Percentiles rank a stretch among this genome's conserved stretches.
These are phyloP conservation scores for Melanotaenia trifasciata DNA, from an alignment of 2,797 vertebrate species.

Conservation along the genomic window DNA sequence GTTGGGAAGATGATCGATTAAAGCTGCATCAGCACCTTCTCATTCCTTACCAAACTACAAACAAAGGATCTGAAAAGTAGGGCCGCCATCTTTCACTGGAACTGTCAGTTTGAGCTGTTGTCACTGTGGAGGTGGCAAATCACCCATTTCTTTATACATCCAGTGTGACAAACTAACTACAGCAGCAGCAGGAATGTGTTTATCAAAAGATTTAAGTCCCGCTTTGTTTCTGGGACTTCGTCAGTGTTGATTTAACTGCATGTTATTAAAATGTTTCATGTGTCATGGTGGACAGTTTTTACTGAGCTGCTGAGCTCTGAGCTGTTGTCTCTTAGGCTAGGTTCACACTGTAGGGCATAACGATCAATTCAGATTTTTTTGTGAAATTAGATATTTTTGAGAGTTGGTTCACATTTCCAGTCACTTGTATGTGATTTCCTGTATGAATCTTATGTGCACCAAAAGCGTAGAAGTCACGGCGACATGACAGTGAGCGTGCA, in stretches of 20 bases:
- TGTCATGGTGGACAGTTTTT: not conserved
- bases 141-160: not conserved
- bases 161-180: too few species aligned
- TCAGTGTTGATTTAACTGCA: not conserved
- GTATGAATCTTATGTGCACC: too few species aligned
- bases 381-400: too few species aligned
- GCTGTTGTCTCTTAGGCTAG: not conserved
- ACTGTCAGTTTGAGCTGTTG: not conserved
- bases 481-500: too few species aligned
- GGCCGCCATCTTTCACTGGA: not conserved
- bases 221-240: not conserved
- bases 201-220: not conserved
- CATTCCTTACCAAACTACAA: not conserved
- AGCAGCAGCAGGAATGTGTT: not conserved
- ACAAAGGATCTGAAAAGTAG: slow-evolving; percentile 6
- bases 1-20: not conserved
- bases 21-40: not conserved
- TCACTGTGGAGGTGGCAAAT: not conserved
- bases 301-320: not conserved
- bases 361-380: too few species aligned
- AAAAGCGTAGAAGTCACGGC: too few species aligned
- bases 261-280: not conserved
- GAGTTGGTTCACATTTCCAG: too few species aligned
- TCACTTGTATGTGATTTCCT: too few species aligned
- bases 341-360: too few species aligned